These are phyloP conservation scores for Coptodon bakossiorum DNA, from an alignment of 2,113 vertebrate species.

Conservation along the genomic window DNA sequence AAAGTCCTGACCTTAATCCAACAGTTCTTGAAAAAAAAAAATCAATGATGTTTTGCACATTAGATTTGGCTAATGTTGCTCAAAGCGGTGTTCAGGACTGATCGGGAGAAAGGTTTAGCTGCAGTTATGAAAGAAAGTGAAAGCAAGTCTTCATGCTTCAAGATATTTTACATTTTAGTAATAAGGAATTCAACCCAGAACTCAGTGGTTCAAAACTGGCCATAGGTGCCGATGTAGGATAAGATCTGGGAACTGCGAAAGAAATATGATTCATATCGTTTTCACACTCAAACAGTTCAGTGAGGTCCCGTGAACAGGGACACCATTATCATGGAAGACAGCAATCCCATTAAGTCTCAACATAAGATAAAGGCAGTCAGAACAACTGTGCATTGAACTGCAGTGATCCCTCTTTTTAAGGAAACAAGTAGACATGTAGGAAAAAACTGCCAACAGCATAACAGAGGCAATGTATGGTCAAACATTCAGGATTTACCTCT, in stretches of 20 bases:
- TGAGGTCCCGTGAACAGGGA: not conserved
- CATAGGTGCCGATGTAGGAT: not conserved
- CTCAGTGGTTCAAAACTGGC: not conserved
- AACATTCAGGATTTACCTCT: not conserved
- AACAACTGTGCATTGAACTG: not conserved
- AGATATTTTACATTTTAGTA: not conserved
- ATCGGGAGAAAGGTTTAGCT: not conserved
- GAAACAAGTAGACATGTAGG: not conserved
- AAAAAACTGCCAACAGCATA: not conserved
- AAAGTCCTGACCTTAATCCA: not conserved
- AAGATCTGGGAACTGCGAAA: not conserved
- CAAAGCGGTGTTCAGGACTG: not conserved
- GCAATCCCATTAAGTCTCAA: not conserved
- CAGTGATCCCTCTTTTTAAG: not conserved
- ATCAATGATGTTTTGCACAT: not conserved
- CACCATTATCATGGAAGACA: not conserved
- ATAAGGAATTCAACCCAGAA: not conserved
- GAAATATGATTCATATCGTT: not conserved
- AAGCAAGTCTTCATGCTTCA: not conserved
- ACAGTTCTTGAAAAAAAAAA: not conserved
- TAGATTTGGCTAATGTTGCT: not conserved
- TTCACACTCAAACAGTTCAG: not conserved
- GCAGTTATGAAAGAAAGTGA: not conserved
- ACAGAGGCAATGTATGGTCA: not conserved
- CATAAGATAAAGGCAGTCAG: not conserved